Percentiles rank a stretch among this genome's conserved stretches.
phyloP scores from a whole-genome alignment of 2,797 vertebrate species.

The Sitta carolinensis region DNA sequence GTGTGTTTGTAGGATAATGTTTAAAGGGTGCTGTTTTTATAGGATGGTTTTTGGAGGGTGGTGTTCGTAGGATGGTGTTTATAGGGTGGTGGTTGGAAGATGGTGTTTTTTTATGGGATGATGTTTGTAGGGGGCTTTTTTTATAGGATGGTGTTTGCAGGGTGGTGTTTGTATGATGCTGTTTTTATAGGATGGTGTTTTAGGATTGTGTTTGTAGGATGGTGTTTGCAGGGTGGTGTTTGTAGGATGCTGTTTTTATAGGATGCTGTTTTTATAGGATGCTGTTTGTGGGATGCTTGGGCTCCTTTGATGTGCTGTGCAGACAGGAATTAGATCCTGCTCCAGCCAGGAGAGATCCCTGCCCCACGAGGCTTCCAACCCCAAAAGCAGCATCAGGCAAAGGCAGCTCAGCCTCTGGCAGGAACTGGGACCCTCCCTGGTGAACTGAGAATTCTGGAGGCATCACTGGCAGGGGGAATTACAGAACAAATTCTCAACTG shows the following conservation, averaged over 20 bases:
- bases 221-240: background rate
- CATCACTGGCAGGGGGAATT: background rate
- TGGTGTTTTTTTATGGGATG: no score
- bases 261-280: background rate
- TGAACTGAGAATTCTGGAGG: background rate
- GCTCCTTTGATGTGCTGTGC: background rate
- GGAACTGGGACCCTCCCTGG: background rate
- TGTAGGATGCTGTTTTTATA: background rate
- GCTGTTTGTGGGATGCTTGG: background rate
- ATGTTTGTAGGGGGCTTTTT: background rate
- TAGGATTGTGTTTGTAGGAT: background rate
- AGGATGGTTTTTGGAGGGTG: background rate
- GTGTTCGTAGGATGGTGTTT: background rate
- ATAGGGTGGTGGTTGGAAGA: no score
- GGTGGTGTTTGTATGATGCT: background rate
- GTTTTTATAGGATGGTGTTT: background rate
- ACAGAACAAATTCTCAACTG: background rate
- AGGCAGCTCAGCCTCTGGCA: background rate
- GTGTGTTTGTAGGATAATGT: background rate
- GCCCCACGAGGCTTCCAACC: background rate
- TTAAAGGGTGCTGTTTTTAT: background rate
- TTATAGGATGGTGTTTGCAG: background rate
- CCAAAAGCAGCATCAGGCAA: background rate
- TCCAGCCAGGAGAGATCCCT: background rate
- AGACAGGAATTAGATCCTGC: background rate